A percentile compares a stretch with the other conserved stretches of the same genome.
Conservation (phyloP, 2,888 invertebrate species). For the Lasius platythorax region DNA sequence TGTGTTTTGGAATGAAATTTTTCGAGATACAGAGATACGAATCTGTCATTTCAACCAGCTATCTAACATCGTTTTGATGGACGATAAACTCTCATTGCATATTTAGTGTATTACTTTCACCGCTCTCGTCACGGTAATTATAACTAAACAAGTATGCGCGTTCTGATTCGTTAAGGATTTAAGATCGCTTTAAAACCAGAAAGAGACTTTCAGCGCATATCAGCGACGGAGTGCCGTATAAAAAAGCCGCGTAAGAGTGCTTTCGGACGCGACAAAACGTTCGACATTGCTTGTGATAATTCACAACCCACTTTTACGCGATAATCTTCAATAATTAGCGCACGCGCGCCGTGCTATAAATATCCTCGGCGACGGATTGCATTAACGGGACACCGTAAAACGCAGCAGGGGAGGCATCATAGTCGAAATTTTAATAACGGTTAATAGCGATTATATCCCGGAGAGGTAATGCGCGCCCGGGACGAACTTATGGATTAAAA, state of each 20-base stretch:
- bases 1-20: constrained; percentile 1
- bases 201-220: background rate
- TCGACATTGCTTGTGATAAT: background rate
- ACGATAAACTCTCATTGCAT: background rate
- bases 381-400: constrained; percentile 25
- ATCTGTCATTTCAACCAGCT: background rate
- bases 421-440: constrained; percentile 54
- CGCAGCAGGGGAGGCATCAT: background rate
- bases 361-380: background rate
- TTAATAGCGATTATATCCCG: constrained; percentile 3
- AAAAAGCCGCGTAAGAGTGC: background rate
- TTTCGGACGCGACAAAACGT: background rate
- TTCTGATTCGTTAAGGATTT: background rate
- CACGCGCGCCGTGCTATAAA: background rate
- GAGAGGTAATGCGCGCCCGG: too few species aligned
- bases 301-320: background rate
- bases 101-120: constrained; percentile 19
- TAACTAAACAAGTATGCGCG: background rate
- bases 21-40: background rate
- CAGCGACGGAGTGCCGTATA: background rate
- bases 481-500: background rate
- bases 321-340: constrained; percentile 24
- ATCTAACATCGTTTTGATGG: background rate
- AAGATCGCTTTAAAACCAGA: background rate
- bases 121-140: background rate